A percentile compares a stretch with the other conserved stretches of the same genome.
These are phyloP conservation scores for Mixornis gularis DNA, from an alignment of 2,113 vertebrate genomes.

Conservation along the genomic window DNA sequence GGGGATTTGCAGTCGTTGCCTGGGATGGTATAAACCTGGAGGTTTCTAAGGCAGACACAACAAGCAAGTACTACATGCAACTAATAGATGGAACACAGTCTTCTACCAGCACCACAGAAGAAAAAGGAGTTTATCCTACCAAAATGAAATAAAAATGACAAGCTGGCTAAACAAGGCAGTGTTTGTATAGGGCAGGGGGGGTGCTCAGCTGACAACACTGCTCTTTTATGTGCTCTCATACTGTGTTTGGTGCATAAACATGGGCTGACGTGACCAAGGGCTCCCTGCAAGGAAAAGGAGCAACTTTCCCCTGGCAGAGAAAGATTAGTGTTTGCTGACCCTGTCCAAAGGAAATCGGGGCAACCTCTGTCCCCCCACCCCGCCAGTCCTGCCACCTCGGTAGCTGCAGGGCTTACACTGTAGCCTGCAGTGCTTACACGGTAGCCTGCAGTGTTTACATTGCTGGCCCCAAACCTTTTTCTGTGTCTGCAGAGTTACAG, in stretches of 20 bases:
- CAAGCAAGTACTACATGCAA: fast-evolving
- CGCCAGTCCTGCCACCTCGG: fast-evolving
- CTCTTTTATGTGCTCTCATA: neutral
- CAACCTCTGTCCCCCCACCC: neutral
- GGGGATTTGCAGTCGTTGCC: neutral
- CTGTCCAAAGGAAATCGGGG: neutral
- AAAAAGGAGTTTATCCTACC: neutral
- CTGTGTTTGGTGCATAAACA: neutral
- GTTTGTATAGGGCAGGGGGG: neutral
- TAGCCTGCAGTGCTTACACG: neutral
- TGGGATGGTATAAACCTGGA: neutral
- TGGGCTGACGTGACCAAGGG: neutral
- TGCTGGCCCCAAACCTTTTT: neutral
- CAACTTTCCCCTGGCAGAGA: neutral
- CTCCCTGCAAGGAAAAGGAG: fast-evolving
- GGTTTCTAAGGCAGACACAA: neutral
- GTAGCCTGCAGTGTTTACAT: neutral
- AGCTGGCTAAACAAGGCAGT: conserved; percentile 9
- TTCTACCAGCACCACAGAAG: neutral
- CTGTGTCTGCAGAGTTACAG: neutral
- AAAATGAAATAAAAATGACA: conserved; percentile 33
- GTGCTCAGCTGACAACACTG: conserved; percentile 13
- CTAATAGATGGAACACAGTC: neutral
- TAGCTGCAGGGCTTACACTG: neutral
- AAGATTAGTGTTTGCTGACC: neutral